Evolutionary conservation across 2,797 vertebrate genomes (phyloP).

Genomic region (Pangasius macronema): DNA sequence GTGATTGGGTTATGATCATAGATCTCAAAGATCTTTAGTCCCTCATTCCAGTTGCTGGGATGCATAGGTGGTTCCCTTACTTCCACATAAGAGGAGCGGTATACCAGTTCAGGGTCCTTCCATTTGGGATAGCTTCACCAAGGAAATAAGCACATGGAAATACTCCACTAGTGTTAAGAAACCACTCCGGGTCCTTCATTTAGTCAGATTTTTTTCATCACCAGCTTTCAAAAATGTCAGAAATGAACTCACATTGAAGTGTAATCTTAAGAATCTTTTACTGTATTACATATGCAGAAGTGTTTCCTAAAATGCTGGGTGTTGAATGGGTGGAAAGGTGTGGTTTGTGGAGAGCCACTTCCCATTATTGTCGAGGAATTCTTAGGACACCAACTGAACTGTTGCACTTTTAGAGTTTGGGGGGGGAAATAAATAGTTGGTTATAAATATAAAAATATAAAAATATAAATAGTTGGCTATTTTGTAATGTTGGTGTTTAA

Average conservation of each 20-base stretch:
- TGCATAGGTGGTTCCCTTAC: no score
- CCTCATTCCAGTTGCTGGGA: no score
- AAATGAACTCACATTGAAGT: not conserved
- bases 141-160: no score
- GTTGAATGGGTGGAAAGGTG: constrained; percentile 50
- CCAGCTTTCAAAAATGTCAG: not conserved
- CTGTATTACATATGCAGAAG: constrained; percentile 15
- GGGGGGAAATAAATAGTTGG: not conserved
- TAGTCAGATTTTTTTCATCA: no score
- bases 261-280: not conserved
- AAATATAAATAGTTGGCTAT: not conserved
- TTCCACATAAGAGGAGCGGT: no score
- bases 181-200: no score
- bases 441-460: not conserved
- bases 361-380: constrained; percentile 44
- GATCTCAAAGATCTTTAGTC: no score
- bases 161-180: no score
- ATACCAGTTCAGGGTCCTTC: not conserved
- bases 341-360: constrained; percentile 33
- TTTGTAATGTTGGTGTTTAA: not conserved
- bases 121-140: no score
- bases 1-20: no score
- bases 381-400: not conserved
- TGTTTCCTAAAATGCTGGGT: constrained; percentile 15
- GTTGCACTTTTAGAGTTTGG: not conserved